These are phyloP conservation scores for Acanthopleura granulata DNA, from an alignment of 2,888 invertebrate species.

Conservation along the genomic window DNA sequence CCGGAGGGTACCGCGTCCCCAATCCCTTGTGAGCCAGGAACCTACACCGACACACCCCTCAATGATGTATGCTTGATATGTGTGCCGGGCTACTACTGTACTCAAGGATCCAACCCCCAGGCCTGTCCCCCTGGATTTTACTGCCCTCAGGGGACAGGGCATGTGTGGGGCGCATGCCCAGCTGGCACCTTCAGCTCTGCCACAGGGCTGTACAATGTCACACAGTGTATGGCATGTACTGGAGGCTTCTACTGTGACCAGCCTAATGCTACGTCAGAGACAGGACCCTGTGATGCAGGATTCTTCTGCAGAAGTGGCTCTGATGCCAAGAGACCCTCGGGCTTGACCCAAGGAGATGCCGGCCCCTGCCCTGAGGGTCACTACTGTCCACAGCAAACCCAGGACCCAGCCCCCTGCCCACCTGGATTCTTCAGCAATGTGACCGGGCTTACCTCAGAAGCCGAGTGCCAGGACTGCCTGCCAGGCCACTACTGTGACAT, in stretches of 20 bases:
- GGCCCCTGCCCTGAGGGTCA: conserved; percentile 60
- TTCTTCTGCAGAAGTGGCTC: conserved; percentile 61
- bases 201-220: conserved; percentile 46
- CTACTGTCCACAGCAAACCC: conserved; percentile 58
- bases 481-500: conserved; percentile 60
- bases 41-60: conserved; percentile 48
- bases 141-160: conserved; percentile 56
- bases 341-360: conserved; percentile 48
- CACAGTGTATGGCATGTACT: conserved; percentile 59
- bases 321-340: conserved; percentile 47
- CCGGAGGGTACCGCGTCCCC: conserved; percentile 53
- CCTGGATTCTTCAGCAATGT: conserved; percentile 63
- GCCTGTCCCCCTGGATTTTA: conserved; percentile 61
- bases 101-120: conserved; percentile 48
- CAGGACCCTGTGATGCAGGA: conserved; percentile 63
- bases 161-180: conserved; percentile 59
- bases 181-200: conserved; percentile 57
- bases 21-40: conserved; percentile 54
- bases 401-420: conserved; percentile 57
- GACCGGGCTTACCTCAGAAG: conserved; percentile 37
- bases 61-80: conserved; percentile 51
- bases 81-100: conserved; percentile 60
- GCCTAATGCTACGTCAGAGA: conserved; percentile 50
- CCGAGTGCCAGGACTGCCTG: conserved; percentile 56
- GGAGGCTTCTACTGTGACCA: conserved; percentile 61